phyloP scores from a whole-genome alignment of 2,113 vertebrate genomes.

The Malurus elegans region DNA sequence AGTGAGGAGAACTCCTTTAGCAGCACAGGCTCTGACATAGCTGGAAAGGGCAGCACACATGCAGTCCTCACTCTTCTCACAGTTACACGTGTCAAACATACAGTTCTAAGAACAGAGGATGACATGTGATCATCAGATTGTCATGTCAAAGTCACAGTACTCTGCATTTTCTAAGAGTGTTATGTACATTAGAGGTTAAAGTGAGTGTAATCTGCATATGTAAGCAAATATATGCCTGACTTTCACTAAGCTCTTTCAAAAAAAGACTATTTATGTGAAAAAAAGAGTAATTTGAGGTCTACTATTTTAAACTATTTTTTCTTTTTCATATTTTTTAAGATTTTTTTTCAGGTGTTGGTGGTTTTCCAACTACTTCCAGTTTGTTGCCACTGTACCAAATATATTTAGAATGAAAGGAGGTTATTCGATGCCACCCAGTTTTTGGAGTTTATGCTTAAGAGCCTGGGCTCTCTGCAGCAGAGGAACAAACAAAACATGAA shows the following conservation, averaged over 20 bases:
- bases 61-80: constrained; percentile 85
- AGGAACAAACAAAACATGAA: not conserved
- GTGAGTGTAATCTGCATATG: not conserved
- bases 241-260: not conserved
- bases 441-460: not conserved
- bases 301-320: not conserved
- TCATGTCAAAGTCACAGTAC: not conserved
- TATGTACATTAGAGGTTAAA: not conserved
- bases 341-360: not conserved
- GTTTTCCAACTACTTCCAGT: not conserved
- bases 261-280: not conserved
- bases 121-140: not conserved
- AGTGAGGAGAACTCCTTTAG: constrained; percentile 70
- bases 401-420: not conserved
- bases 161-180: not conserved
- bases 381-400: not conserved
- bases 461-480: not conserved
- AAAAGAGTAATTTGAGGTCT: not conserved
- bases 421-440: not conserved
- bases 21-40: constrained; percentile 81
- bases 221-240: not conserved
- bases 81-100: constrained; percentile 91
- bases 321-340: not conserved
- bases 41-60: constrained; percentile 88
- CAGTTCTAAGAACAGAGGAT: constrained; percentile 80